Evolutionary conservation across 2,113 vertebrate genomes (phyloP).

Genomic region (Pycnonotus jocosus): DNA sequence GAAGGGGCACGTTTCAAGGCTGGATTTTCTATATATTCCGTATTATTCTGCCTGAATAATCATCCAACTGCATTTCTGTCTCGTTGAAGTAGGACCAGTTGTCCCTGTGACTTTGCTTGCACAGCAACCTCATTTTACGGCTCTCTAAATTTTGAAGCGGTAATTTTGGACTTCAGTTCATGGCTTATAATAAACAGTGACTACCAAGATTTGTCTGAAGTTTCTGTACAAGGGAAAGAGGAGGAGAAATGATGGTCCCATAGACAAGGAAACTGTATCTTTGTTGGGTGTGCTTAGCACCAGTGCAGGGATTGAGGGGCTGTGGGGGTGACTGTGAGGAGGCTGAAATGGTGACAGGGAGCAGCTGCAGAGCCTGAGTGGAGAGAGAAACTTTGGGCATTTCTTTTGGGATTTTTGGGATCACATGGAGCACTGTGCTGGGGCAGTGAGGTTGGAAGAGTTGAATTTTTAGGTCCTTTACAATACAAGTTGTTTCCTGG

Average conservation of each 20-base stretch:
- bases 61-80: not conserved
- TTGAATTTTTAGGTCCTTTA: not conserved
- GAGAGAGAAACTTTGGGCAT: not conserved
- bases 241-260: not conserved
- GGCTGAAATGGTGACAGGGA: not conserved
- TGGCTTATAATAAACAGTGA: not conserved
- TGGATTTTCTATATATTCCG: not conserved
- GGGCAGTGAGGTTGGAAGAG: not conserved
- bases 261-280: rapidly evolving
- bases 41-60: not conserved
- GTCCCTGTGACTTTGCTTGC: not conserved
- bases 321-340: not conserved
- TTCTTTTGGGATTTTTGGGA: not conserved
- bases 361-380: not conserved
- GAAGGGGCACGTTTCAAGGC: not conserved
- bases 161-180: not conserved
- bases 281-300: not conserved
- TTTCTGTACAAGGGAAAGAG: not conserved
- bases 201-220: not conserved
- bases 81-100: not conserved
- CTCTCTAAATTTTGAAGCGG: not conserved
- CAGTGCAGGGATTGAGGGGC: not conserved
- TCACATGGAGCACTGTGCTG: not conserved
- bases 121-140: not conserved
- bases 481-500: rapidly evolving